phyloP scores from a whole-genome alignment of 2,797 vertebrate species.

The Melanogrammus aeglefinus region DNA sequence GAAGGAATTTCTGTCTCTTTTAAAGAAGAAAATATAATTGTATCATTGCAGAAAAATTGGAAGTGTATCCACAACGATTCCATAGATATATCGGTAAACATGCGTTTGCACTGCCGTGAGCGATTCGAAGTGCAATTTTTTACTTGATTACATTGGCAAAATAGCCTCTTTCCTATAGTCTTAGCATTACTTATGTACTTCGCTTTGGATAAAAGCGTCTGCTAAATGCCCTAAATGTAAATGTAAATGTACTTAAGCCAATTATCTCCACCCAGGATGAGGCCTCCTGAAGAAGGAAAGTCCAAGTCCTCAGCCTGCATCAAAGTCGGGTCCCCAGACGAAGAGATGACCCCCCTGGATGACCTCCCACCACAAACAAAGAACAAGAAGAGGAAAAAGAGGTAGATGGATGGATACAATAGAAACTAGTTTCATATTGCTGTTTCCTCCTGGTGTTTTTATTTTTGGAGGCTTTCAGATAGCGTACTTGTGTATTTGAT shows the following conservation, averaged over 20 bases:
- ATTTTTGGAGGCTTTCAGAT: not conserved
- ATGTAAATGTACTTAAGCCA: no score
- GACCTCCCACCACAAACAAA: not conserved
- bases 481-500: not conserved
- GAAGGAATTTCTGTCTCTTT: no score
- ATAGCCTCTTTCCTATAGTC: not conserved
- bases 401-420: no score
- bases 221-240: no score
- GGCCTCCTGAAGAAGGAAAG: not conserved
- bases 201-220: no score
- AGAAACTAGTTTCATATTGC: not conserved
- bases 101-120: no score
- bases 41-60: no score
- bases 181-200: not conserved
- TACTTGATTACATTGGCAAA: no score
- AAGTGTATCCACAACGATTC: no score
- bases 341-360: not conserved
- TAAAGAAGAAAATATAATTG: no score
- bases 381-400: conserved; percentile 6
- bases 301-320: not conserved
- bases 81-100: no score
- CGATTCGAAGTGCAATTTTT: no score
- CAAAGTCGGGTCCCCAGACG: not conserved
- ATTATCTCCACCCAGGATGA: not conserved
- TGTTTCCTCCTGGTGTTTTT: not conserved